These are phyloP conservation scores for Melanotaenia boesemani DNA, from an alignment of 2,797 vertebrate genomes.

Conservation along the genomic window DNA sequence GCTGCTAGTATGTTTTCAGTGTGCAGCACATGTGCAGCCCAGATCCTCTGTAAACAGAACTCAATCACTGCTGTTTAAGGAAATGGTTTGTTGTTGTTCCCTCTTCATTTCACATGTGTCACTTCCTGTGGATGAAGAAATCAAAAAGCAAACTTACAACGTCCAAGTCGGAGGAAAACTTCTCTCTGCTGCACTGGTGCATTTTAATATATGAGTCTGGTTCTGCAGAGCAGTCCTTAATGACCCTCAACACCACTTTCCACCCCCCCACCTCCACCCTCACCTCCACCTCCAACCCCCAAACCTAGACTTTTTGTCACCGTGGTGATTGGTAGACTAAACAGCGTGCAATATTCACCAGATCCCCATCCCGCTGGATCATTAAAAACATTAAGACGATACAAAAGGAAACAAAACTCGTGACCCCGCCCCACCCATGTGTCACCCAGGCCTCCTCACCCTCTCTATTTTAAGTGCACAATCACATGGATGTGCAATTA, in stretches of 20 bases:
- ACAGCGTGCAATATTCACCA: slow-evolving; percentile 86
- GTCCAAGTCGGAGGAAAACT: slow-evolving; percentile 6
- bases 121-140: slow-evolving; percentile 41
- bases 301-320: slow-evolving; percentile 91
- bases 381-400: slow-evolving; percentile 73
- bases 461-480: slow-evolving; percentile 63
- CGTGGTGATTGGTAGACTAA: slow-evolving; percentile 95
- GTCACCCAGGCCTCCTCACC: slow-evolving; percentile 29
- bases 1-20: neutral
- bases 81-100: slow-evolving; percentile 29
- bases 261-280: slow-evolving; percentile 37
- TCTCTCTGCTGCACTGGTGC: neutral
- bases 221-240: slow-evolving; percentile 13
- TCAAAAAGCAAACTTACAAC: slow-evolving; percentile 30
- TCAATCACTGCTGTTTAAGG: slow-evolving; percentile 25
- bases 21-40: slow-evolving; percentile 14
- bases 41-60: slow-evolving; percentile 24
- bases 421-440: slow-evolving; percentile 47
- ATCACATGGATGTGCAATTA: slow-evolving; percentile 41
- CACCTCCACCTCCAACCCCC: slow-evolving; percentile 29
- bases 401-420: slow-evolving; percentile 60
- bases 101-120: slow-evolving; percentile 42
- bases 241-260: slow-evolving; percentile 53
- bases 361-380: slow-evolving; percentile 70
- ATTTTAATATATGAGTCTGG: slow-evolving; percentile 27